Conservation (phyloP, 2,113 vertebrate genomes). For the Zonotrichia leucophrys region DNA sequence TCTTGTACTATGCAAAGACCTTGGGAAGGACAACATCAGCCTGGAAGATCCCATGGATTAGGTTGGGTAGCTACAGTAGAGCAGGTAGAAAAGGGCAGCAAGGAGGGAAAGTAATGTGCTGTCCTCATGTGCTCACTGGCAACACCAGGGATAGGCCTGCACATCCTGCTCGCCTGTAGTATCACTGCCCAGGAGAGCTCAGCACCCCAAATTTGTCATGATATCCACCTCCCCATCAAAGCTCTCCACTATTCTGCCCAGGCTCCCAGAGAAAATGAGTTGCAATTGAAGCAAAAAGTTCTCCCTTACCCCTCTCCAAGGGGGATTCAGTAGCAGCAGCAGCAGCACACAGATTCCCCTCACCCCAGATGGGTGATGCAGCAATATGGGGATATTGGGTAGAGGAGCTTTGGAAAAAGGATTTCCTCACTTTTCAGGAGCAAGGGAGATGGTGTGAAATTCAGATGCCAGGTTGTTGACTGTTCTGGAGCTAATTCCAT, state of each 20-base stretch:
- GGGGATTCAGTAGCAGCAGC: neutral
- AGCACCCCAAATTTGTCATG: neutral
- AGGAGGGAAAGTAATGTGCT: neutral
- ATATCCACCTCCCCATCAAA: neutral
- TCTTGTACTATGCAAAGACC: neutral
- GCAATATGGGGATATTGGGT: neutral
- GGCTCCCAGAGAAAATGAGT: neutral
- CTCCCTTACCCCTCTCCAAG: neutral
- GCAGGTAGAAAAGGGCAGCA: neutral
- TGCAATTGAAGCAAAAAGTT: neutral
- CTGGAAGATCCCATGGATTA: neutral
- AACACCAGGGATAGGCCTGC: neutral
- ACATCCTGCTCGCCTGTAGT: neutral
- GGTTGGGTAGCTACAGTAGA: neutral
- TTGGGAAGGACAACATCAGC: neutral
- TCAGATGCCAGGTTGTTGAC: fast-evolving
- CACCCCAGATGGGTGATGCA: neutral
- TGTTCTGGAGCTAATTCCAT: neutral
- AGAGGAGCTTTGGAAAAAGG: neutral
- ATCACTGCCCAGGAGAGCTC: neutral
- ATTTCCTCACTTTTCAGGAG: neutral
- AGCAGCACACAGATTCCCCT: neutral
- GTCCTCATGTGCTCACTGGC: neutral
- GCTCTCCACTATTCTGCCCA: neutral
- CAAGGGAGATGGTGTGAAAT: neutral